These are phyloP conservation scores for Phylloscopus collybita DNA, from an alignment of 2,797 vertebrate genomes.

Conservation along the genomic window DNA sequence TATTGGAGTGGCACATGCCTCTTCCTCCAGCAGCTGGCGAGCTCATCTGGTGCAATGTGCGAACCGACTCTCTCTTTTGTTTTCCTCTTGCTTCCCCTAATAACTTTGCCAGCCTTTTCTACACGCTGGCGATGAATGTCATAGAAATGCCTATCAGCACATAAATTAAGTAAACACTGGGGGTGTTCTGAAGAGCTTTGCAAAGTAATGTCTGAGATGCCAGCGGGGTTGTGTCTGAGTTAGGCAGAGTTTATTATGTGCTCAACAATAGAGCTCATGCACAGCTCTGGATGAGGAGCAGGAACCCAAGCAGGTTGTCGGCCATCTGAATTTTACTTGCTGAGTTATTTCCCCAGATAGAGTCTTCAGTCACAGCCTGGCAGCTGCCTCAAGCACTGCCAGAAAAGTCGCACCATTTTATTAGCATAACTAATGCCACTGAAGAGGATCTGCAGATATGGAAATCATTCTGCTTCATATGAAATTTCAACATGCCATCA, in stretches of 20 bases:
- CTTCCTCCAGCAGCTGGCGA: conserved; percentile 42
- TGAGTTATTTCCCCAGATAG: conserved; percentile 63
- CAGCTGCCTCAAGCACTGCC: conserved; percentile 49
- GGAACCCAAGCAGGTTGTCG: conserved; percentile 12
- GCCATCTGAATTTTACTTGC: conserved; percentile 58
- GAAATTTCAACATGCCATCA: conserved; percentile 33
- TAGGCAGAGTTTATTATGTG: background rate
- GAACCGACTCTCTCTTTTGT: background rate
- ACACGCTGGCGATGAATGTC: background rate
- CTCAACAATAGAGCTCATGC: background rate
- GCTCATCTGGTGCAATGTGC: background rate
- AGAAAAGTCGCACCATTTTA: conserved; percentile 52
- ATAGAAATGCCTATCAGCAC: conserved; percentile 37
- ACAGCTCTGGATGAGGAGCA: background rate
- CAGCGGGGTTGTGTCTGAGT: background rate
- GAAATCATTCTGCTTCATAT: conserved; percentile 14
- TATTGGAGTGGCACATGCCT: conserved; percentile 10
- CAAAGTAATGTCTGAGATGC: conserved; percentile 1
- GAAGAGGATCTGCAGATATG: conserved; percentile 30
- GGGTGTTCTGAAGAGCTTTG: conserved; percentile 36
- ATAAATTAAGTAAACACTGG: conserved; percentile 51
- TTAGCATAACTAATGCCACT: conserved; percentile 56
- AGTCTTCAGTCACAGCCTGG: conserved; percentile 51
- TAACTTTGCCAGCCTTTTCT: conserved; percentile 44
- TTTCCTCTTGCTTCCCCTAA: background rate